These are phyloP conservation scores for Drosophila macrothrix DNA, from an alignment of 2,888 invertebrate genomes.

Conservation along the genomic window DNA sequence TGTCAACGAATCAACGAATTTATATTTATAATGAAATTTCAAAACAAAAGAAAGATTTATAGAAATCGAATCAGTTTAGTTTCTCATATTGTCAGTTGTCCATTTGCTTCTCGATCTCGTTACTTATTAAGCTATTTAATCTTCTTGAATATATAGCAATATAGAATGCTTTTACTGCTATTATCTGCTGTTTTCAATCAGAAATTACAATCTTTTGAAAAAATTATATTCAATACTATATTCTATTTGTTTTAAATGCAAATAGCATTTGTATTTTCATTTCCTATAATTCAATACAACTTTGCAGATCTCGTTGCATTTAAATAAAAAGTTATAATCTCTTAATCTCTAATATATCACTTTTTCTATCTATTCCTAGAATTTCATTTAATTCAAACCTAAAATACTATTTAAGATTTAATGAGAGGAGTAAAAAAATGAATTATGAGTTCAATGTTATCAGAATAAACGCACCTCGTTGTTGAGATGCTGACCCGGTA, in stretches of 20 bases:
- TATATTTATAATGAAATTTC: not conserved
- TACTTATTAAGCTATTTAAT: not conserved
- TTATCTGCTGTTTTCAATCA: not conserved
- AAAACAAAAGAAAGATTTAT: not conserved
- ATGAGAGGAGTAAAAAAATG: not conserved
- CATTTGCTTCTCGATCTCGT: not conserved
- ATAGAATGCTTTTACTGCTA: not conserved
- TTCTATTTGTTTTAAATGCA: not conserved
- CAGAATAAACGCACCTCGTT: slow-evolving; percentile 81
- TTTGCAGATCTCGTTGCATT: not conserved
- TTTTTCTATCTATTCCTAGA: not conserved
- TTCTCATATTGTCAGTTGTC: not conserved
- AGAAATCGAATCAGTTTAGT: not conserved
- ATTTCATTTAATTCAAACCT: not conserved
- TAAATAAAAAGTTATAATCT: not conserved
- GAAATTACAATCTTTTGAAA: not conserved
- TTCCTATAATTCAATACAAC: not conserved
- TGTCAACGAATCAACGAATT: slow-evolving; percentile 30
- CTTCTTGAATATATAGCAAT: not conserved
- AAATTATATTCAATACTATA: not conserved
- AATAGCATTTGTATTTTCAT: not conserved
- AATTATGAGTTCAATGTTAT: not conserved
- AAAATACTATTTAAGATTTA: not conserved
- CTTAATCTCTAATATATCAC: not conserved
- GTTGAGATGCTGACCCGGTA: slow-evolving; percentile 85